Evolutionary conservation across 2,113 vertebrate genomes (phyloP), one percentile per base, ranked within the genome.

Genomic region (Drymodes brunneopygia): DNA sequence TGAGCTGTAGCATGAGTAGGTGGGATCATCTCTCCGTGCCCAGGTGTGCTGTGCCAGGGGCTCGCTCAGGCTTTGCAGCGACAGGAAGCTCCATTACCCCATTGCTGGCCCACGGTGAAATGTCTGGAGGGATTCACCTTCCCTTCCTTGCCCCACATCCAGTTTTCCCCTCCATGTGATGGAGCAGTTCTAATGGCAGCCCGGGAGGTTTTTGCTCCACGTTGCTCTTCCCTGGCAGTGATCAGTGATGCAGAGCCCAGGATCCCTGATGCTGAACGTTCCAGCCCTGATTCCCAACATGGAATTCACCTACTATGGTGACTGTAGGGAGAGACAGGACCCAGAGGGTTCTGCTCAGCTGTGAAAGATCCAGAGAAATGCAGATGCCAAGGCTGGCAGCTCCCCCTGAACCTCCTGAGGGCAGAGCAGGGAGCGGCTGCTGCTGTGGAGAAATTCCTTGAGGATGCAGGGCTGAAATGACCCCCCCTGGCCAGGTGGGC

Each of bases 261-360:
- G 17, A 69, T 56, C 20, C 13, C 24, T 6, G 19, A 17, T 9
- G 44, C 40, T 47, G 45, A 64, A 53, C 64, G 15, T 9, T 36
- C 60, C 47, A 17, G 15, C 27, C 50, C 31, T 4, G 2, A 16
- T 48, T 28, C 25, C 31, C 15, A 27, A 0, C 2, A 0, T 3
- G 23, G 38, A 58, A 40, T n/a, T n/a, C n/a, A n/a, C n/a, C n/a
- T n/a, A n/a, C n/a, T n/a, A 16, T 0, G 0, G 9, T 22, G 35
- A 11, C 3, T 10, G 2, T 5, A 57, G 24, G 11, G 40, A 47
- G 8, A 15, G 22, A 11, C 22, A 15, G 53, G 45, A 38, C 29
- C 23, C 50, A 0, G 25, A 7, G 60, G 35, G 36, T 2, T 87
- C 54, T 69, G 45, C 33, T 47, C 5, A 3, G 38, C 35, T 6